phyloP scores from a whole-genome alignment of 2,797 vertebrate genomes.

The Rhinichthys osculus region DNA sequence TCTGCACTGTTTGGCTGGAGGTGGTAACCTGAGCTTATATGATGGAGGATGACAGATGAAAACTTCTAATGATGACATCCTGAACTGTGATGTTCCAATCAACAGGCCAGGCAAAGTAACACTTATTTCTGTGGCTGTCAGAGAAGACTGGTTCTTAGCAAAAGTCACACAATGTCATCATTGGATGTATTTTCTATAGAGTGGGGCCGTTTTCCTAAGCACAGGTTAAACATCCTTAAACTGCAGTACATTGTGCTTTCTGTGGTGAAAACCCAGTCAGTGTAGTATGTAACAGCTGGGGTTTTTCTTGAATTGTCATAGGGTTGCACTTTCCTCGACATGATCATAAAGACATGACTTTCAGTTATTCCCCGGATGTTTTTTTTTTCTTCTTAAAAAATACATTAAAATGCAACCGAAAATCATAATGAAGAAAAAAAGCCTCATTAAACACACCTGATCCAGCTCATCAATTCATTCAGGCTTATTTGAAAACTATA shows the following conservation, averaged over 20 bases:
- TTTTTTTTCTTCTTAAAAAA: background rate
- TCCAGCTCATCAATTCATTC: no score
- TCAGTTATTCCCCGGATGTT: background rate
- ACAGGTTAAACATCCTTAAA: conserved; percentile 10
- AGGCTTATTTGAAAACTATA: no score
- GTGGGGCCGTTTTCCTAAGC: background rate
- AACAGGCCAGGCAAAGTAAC: background rate
- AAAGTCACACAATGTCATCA: background rate
- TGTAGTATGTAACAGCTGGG: no score
- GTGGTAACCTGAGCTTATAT: conserved; percentile 63
- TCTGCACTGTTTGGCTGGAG: conserved; percentile 69
- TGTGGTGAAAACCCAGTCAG: conserved; percentile 8
- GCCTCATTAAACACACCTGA: background rate
- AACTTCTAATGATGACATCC: conserved; percentile 5
- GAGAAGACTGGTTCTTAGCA: background rate
- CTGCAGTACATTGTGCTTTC: background rate
- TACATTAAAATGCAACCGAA: background rate
- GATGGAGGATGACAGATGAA: background rate
- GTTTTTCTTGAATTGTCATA: background rate
- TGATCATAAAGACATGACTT: background rate
- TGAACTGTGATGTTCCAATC: conserved; percentile 5
- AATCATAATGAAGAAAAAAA: background rate
- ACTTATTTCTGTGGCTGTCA: conserved; percentile 1
- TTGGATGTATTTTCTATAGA: background rate
- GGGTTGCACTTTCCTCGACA: background rate